These are phyloP conservation scores for Biston betularia DNA, from an alignment of 2,888 invertebrate genomes.

Conservation along the genomic window DNA sequence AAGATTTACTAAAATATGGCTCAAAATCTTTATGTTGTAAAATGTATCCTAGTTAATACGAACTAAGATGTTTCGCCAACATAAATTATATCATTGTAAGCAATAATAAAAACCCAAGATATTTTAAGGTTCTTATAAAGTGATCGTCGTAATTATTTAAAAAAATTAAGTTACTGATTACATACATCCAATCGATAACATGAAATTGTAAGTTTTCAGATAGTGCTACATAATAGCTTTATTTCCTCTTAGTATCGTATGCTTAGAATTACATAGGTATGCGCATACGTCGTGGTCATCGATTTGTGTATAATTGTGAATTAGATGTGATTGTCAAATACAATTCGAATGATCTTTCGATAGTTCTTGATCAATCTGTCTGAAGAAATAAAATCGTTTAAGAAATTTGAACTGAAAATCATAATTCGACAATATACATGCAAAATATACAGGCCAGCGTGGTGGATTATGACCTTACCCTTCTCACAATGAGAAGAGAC, in stretches of 20 bases:
- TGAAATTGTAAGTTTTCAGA: slow-evolving; percentile 46
- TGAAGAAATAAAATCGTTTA: not conserved
- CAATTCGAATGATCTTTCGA: slow-evolving; percentile 17
- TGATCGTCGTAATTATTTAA: slow-evolving; percentile 44
- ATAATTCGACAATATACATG: slow-evolving; percentile 11
- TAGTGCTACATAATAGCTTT: slow-evolving; percentile 49
- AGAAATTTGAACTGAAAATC: slow-evolving; percentile 3
- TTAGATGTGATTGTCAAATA: slow-evolving; percentile 3
- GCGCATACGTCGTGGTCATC: slow-evolving; percentile 6
- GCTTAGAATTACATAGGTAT: slow-evolving; percentile 10
- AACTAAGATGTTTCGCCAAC: slow-evolving; percentile 71
- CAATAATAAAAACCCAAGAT: slow-evolving; percentile 70
- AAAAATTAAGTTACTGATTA: slow-evolving; percentile 44
- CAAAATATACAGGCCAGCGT: not conserved
- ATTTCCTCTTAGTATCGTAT: slow-evolving; percentile 19
- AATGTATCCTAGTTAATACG: slow-evolving; percentile 63
- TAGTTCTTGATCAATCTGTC: slow-evolving; percentile 10
- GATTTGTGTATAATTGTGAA: slow-evolving; percentile 13
- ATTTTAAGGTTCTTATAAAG: slow-evolving; percentile 53
- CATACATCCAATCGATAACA: slow-evolving; percentile 42
- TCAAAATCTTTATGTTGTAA: slow-evolving; percentile 72
- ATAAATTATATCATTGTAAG: slow-evolving; percentile 76
- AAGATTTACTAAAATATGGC: slow-evolving; percentile 62
- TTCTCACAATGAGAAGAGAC: too few relatives aligned
- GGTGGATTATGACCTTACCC: too few relatives aligned